phyloP scores from a whole-genome alignment of 2,888 invertebrate species.

The Apantesis nais region DNA sequence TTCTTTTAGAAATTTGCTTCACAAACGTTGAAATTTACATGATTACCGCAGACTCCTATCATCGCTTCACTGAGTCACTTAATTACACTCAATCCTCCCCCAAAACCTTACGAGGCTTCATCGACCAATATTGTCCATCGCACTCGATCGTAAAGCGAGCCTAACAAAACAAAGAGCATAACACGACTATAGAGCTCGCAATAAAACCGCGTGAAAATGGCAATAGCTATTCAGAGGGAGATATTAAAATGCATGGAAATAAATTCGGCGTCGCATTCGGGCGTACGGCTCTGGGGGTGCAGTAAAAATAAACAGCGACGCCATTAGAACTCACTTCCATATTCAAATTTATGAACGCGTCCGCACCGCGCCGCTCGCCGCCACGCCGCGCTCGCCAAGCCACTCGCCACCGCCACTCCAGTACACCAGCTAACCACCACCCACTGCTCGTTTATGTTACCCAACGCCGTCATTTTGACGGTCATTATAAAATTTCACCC shows the following conservation, averaged over 20 bases:
- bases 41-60: conserved; percentile 65
- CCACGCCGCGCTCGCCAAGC: conserved; percentile 45
- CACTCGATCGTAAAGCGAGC: conserved; percentile 72
- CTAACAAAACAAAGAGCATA: conserved; percentile 74
- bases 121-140: conserved; percentile 73
- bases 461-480: conserved; percentile 74
- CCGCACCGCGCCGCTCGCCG: conserved; percentile 58
- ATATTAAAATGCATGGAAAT: conserved; percentile 86
- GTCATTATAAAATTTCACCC: conserved; percentile 78
- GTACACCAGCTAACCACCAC: conserved; percentile 23
- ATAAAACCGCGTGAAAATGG: conserved; percentile 85
- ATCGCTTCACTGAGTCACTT: conserved; percentile 67
- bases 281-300: conserved; percentile 83
- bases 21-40: conserved; percentile 71
- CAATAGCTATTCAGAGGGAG: conserved; percentile 85
- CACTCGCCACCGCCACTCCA: conserved; percentile 34
- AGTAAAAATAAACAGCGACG: conserved; percentile 87
- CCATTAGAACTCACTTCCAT: conserved; percentile 87
- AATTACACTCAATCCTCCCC: conserved; percentile 66
- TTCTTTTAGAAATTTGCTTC: conserved; percentile 63
- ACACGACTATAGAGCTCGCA: conserved; percentile 73
- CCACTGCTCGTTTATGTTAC: conserved; percentile 59
- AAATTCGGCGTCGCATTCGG: conserved; percentile 87
- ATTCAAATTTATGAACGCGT: conserved; percentile 85
- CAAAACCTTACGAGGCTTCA: conserved; percentile 73